Conservation (phyloP, 2,797 vertebrate species). For the Diceros bicornis region DNA sequence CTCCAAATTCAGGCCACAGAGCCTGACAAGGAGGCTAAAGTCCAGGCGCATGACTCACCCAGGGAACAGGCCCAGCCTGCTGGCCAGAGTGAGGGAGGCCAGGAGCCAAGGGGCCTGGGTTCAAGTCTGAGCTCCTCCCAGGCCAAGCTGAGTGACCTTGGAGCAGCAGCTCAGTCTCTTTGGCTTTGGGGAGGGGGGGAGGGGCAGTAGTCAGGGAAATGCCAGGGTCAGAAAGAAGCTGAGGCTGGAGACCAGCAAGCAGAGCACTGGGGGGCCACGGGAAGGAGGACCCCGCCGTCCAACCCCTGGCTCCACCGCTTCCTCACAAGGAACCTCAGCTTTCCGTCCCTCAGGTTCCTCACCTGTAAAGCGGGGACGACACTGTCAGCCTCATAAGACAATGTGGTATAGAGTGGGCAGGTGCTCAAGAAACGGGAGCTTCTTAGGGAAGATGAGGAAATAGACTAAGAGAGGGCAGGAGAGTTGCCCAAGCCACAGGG, state of each 20-base stretch:
- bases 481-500: neutral
- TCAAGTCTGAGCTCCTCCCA: constrained; percentile 79
- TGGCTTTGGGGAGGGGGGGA: constrained; percentile 39
- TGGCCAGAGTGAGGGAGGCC: constrained; percentile 74
- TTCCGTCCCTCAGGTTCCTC: neutral
- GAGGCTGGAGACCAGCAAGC: neutral
- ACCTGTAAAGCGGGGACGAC: neutral
- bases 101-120: constrained; percentile 81
- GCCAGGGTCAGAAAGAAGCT: neutral
- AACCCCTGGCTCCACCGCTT: neutral
- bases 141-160: constrained; percentile 72
- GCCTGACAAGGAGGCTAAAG: constrained; percentile 81
- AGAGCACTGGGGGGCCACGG: rapidly evolving
- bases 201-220: neutral
- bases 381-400: neutral
- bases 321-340: neutral
- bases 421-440: neutral
- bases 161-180: constrained; percentile 49
- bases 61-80: constrained; percentile 81
- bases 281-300: neutral
- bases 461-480: neutral
- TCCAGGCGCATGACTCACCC: constrained; percentile 84
- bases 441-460: neutral
- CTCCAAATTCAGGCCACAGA: constrained; percentile 78
- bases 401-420: neutral